phyloP scores from a whole-genome alignment of 2,797 vertebrate genomes.

The Oryzias sinensis region DNA sequence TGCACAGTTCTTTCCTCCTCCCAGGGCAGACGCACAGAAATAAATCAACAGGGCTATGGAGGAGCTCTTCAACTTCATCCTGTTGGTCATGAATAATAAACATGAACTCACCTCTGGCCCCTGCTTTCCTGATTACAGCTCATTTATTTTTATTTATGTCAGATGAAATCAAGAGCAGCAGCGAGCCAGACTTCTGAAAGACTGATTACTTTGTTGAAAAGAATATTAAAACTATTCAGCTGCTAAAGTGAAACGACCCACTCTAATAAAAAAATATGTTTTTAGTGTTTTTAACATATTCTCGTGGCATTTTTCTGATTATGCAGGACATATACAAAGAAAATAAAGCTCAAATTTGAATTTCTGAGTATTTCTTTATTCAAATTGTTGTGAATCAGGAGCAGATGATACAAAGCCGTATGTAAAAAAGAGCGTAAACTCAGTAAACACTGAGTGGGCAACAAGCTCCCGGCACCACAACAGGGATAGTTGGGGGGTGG shows the following conservation, averaged over 20 bases:
- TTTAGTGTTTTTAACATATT: too few relatives aligned
- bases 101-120: background rate
- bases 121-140: slow-evolving; percentile 9
- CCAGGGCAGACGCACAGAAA: slow-evolving; percentile 31
- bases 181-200: background rate
- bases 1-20: slow-evolving; percentile 23
- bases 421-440: too few relatives aligned
- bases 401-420: too few relatives aligned
- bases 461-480: too few relatives aligned
- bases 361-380: too few relatives aligned
- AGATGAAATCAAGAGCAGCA: slow-evolving; percentile 8
- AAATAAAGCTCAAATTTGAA: too few relatives aligned
- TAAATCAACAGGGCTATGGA: slow-evolving; percentile 6
- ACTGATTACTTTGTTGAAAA: background rate
- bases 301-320: too few relatives aligned
- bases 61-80: slow-evolving; percentile 18
- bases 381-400: too few relatives aligned
- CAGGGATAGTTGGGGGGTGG: too few relatives aligned
- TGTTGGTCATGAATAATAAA: slow-evolving; percentile 21
- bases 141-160: slow-evolving; percentile 34
- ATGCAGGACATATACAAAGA: too few relatives aligned
- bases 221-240: background rate
- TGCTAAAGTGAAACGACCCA: background rate
- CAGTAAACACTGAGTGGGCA: too few relatives aligned
- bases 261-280: too few relatives aligned